Base-by-base conservation (phyloP, 2,888 invertebrate species). In the Cotesia congregata region DNA sequence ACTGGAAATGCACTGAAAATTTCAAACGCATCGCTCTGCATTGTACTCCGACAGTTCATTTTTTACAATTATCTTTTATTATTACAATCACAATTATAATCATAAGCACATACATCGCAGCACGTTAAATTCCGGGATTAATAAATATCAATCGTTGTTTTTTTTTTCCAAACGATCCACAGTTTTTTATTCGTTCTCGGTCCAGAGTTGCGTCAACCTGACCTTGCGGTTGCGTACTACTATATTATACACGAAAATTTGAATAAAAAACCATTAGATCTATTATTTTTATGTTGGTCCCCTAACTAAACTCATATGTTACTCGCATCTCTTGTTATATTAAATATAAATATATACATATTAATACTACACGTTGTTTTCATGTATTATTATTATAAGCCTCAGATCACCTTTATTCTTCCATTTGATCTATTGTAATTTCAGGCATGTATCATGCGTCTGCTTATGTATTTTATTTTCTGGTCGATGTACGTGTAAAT, bases 1-100 rank as follows among this genome's bases (percentile, higher is more conserved):
- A 50, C 41, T 73, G 67, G 41, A 67, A 67, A 65, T 65, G 73
- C 67, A 67, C 73, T 65, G 9, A 50, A 73, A 41, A 61, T 72
- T 41, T 12, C 41, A 7, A 50, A 72, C 61, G 30, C 59, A 62
- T 17, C 6, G 30, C n/a, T 40, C 39, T 40, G 15, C 30, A 40
- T 38, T 65, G 12, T 5, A 65, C 30, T 65, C 30, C 6, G 50
- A 59, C 50, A 20, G 30, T 50, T 70, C 20, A 15, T 30, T 70
- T 12, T 65, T 65, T 30, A 20, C 12, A 65, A 9, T 38, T 65
- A 62, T 62, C 30, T 65, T 20, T 38, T 65, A 30, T 65, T 65
- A 30, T 9, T n/a, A 9, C 3, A 12, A 65, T 65, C 1, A 20
- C 38, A 30, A 50, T 50, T 4, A 50, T 20, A 30, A 30, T 17